Evolutionary conservation across 2,113 vertebrate genomes (phyloP).

Genomic region (Tenrec ecaudatus): DNA sequence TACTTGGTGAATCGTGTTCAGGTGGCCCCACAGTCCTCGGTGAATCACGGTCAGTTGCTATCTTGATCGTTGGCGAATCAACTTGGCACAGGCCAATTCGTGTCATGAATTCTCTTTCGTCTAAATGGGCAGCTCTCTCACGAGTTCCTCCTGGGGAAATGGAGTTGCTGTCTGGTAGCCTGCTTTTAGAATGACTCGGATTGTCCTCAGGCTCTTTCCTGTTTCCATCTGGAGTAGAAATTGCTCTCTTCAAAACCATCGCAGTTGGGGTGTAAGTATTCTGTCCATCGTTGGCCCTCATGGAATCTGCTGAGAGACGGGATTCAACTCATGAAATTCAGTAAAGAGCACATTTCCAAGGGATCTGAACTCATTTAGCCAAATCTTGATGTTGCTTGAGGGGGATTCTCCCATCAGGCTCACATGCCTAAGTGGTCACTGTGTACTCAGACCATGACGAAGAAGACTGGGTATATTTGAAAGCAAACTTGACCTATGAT

Average conservation of each 20-base stretch:
- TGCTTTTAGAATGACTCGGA: background rate
- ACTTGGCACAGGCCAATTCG: fast-evolving
- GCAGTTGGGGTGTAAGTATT: fast-evolving
- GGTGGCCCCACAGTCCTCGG: fast-evolving
- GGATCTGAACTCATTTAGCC: too few relatives aligned
- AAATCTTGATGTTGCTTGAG: background rate
- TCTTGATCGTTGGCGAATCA: too few relatives aligned
- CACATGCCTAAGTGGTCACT: background rate
- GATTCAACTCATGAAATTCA: background rate
- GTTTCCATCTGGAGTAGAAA: fast-evolving
- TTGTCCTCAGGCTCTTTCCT: background rate
- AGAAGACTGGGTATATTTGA: too few relatives aligned
- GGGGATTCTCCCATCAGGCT: background rate
- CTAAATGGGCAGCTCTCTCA: fast-evolving
- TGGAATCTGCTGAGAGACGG: background rate
- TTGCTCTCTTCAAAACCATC: fast-evolving
- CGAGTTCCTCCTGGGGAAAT: background rate
- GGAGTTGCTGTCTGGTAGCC: background rate
- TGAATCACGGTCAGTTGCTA: too few relatives aligned
- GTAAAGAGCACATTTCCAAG: background rate
- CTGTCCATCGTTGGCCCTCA: background rate
- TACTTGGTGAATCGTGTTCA: fast-evolving
- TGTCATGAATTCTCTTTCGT: background rate
- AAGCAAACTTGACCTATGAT: fast-evolving
- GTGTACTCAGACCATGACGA: too few relatives aligned